Conservation (phyloP, 2,888 invertebrate genomes). For the Cephonodes hylas region DNA sequence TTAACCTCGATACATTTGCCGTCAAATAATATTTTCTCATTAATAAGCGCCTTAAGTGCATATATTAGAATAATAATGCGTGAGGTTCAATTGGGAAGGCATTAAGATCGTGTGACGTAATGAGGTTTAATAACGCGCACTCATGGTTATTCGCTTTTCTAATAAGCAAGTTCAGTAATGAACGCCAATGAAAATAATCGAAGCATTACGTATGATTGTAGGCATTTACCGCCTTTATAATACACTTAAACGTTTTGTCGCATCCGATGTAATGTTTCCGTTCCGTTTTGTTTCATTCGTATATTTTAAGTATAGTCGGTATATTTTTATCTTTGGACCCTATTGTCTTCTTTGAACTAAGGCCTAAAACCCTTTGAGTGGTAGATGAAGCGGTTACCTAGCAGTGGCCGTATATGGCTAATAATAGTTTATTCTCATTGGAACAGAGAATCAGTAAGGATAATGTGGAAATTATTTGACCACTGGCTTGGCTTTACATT, state of each 20-base stretch:
- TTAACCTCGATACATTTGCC: too few species aligned
- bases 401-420: too few species aligned
- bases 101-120: background rate
- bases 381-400: too few species aligned
- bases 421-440: too few species aligned
- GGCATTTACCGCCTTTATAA: background rate
- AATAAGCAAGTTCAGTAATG: background rate
- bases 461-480: too few species aligned
- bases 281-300: too few species aligned
- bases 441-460: too few species aligned
- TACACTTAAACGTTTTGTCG: background rate
- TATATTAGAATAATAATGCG: background rate
- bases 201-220: background rate
- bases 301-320: too few species aligned
- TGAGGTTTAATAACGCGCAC: background rate
- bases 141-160: background rate
- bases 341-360: too few species aligned
- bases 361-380: too few species aligned
- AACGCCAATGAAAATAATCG: background rate
- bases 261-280: background rate
- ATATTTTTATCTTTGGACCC: too few species aligned
- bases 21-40: background rate
- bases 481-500: too few species aligned
- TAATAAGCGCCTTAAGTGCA: background rate
- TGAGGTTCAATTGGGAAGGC: background rate